Evolutionary conservation across 2,797 vertebrate genomes (phyloP).

Genomic region (Sylvilagus floridanus): DNA sequence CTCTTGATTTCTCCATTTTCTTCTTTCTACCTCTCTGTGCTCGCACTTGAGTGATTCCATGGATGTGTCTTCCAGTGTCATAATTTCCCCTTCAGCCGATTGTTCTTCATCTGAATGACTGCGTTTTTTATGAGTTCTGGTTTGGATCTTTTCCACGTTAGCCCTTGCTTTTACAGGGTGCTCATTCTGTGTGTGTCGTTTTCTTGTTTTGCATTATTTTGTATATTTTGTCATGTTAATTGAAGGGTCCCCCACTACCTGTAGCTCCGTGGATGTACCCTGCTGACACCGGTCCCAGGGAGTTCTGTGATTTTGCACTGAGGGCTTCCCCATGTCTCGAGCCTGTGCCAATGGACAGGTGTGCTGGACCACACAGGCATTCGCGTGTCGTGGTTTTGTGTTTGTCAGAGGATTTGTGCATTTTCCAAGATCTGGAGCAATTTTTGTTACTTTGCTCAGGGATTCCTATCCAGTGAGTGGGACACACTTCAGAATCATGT

Average conservation of each 20-base stretch:
- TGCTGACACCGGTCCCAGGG: not conserved
- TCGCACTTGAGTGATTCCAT: not conserved
- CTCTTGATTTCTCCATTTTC: not conserved
- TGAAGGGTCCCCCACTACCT: not conserved
- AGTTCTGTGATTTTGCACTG: not conserved
- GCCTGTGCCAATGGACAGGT: too few species aligned
- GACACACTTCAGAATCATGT: not conserved
- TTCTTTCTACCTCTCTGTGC: not conserved
- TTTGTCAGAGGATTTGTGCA: not conserved
- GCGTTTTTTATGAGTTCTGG: slow-evolving; percentile 40
- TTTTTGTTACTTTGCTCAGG: not conserved
- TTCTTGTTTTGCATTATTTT: slow-evolving; percentile 5
- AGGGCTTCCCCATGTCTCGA: too few species aligned
- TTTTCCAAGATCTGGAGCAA: not conserved
- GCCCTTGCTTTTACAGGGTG: not conserved
- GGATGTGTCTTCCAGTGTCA: slow-evolving; percentile 16
- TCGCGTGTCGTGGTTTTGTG: not conserved
- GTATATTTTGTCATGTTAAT: not conserved
- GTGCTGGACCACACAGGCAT: not conserved
- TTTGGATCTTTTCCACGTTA: not conserved
- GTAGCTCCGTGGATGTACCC: not conserved
- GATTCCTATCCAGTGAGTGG: not conserved
- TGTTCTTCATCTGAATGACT: slow-evolving; percentile 13
- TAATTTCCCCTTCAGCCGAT: not conserved
- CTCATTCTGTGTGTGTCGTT: not conserved